Evolutionary conservation across 2,113 vertebrate species (phyloP).

Genomic region (Tetraodon nigroviridis): DNA sequence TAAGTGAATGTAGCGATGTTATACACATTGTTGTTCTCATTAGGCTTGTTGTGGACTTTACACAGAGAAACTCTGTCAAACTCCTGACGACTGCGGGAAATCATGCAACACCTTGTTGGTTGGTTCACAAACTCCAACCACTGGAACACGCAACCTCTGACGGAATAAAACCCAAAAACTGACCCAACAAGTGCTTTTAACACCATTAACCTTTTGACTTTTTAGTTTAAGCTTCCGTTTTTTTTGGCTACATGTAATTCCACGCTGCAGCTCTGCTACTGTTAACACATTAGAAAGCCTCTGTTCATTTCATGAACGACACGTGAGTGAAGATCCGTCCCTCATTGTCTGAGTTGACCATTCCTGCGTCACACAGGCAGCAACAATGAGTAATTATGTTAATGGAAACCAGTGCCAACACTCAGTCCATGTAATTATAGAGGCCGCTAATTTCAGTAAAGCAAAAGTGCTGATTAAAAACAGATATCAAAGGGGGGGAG

Average conservation of each 20-base stretch:
- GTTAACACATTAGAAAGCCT: no score
- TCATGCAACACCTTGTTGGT: no score
- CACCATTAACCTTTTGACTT: conserved; percentile 18
- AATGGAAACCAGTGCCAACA: conserved; percentile 33
- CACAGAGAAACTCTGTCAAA: no score
- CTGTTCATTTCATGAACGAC: no score
- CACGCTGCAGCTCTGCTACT: no score
- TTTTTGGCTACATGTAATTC: background rate
- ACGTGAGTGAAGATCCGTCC: conserved; percentile 11
- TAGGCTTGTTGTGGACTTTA: no score
- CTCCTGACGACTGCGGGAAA: background rate
- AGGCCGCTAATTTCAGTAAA: conserved; percentile 22
- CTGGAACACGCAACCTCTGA: background rate
- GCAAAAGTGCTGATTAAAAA: conserved; percentile 7
- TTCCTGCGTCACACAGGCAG: conserved; percentile 33
- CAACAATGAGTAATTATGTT: conserved; percentile 33
- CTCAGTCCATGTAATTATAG: conserved; percentile 37
- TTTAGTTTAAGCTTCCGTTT: conserved; percentile 13
- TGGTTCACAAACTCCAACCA: no score
- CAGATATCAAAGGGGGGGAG: no score
- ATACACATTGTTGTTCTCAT: no score
- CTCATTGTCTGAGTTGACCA: conserved; percentile 19
- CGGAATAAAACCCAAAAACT: no score
- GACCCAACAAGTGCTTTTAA: background rate
- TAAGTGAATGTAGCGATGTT: background rate